Base-by-base conservation (phyloP, 2,888 invertebrate species). In the Agrenia bidenticulata region DNA sequence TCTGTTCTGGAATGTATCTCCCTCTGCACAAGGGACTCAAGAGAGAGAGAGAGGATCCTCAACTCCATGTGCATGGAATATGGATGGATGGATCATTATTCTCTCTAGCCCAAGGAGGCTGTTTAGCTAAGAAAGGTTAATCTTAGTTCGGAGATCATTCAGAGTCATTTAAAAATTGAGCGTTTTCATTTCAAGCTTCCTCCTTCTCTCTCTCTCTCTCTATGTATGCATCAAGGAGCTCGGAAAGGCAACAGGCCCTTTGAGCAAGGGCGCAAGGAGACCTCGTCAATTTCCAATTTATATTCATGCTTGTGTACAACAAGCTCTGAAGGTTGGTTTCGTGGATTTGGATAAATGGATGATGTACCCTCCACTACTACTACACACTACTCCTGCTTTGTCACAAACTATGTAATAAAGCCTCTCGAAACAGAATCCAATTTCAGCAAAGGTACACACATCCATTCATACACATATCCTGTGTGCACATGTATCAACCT, bases 281-380 rank as follows among this genome's bases (percentile, higher is more conserved):
- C 24, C 49, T 58, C 27, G 42, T 45, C 58, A 58, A 58, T 58
- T 58, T 58, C 58, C 58, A 58, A 58, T 58, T 58, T 58, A 58
- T 58, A 58, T 58, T 58, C 42, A 58, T 58, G 58, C 24, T 49
- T 58, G 37, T 32, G 54, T 54, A 32, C 45, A 15, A 45, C 9
- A 5, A 45, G 15, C 19, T 15, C 9, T 9, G 45, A 11, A 32
- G 32, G 5, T 32, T 32, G 32, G 32, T 32, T 32, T 32, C 32
- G 5, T 32, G 32, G 32, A 32, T 32, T 32, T 32, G 32, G 32
- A 32, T 32, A 32, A 32, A 32, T 32, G 32, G 32, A 32, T 32
- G 32, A 32, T 32, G 32, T 32, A 32, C 5, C 32, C 32, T 32
- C 32, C n/a, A n/a, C n/a, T n/a, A n/a, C n/a, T n/a, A n/a, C n/a